These are phyloP conservation scores for Phylloscopus trochiloides DNA, from an alignment of 2,113 vertebrate genomes.

Conservation along the genomic window DNA sequence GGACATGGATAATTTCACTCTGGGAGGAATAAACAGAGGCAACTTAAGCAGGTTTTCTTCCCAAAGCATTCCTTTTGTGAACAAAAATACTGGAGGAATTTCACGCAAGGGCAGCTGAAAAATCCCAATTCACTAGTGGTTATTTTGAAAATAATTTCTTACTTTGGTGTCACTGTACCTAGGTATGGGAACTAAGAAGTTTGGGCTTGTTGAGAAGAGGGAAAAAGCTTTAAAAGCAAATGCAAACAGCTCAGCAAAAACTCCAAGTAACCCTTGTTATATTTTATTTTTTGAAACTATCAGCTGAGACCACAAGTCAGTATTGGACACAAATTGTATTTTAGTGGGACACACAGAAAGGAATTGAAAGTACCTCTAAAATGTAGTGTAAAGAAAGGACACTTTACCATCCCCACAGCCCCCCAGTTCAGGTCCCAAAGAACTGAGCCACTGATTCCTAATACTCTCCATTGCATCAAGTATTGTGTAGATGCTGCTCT, in stretches of 20 bases:
- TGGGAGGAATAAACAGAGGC: conserved; percentile 4
- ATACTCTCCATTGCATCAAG: conserved; percentile 30
- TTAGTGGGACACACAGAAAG: background rate
- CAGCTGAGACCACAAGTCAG: background rate
- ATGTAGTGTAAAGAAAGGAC: background rate
- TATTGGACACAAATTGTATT: background rate
- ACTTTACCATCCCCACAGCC: background rate
- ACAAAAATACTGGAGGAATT: conserved; percentile 20
- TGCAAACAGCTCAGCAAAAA: background rate
- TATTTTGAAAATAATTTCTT: background rate
- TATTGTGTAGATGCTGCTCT: conserved; percentile 73
- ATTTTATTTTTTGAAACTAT: background rate
- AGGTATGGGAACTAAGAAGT: background rate
- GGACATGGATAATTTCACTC: conserved; percentile 21
- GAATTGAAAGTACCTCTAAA: background rate
- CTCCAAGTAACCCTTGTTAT: background rate
- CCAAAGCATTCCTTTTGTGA: background rate
- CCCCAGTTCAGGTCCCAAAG: background rate
- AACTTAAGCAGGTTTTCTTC: background rate
- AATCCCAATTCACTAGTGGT: background rate
- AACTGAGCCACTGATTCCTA: conserved; percentile 26
- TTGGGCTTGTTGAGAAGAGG: background rate
- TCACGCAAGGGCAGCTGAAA: background rate
- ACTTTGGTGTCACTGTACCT: background rate
- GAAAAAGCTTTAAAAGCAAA: background rate